Conservation (phyloP, 1,140 invertebrate genomes). For the Wiebesia pumilae region DNA sequence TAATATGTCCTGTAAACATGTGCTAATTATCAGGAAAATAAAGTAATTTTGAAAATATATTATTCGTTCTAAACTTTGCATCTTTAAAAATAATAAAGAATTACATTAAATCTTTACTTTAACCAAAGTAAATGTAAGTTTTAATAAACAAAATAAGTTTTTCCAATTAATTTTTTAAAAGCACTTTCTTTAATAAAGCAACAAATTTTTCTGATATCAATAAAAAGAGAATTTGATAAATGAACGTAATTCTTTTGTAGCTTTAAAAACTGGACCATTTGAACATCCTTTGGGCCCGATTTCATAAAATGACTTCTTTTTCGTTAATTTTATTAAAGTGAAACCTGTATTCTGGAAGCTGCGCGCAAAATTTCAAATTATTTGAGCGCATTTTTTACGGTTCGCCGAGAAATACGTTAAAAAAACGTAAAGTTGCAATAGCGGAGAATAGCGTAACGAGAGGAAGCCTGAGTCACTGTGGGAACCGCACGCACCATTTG, state of each 20-base stretch:
- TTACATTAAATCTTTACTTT: too few species aligned
- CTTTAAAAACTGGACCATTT: neutral
- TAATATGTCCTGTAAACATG: too few species aligned
- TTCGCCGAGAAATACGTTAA: neutral
- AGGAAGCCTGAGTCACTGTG: constrained; percentile 14
- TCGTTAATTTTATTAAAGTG: neutral
- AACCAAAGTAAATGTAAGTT: too few species aligned
- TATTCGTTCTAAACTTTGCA: too few species aligned
- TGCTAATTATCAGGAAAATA: too few species aligned
- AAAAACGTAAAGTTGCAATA: neutral
- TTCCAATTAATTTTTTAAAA: neutral
- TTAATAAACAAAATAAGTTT: too few species aligned
- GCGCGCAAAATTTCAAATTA: neutral
- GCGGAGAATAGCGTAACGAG: neutral
- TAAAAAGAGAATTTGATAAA: neutral
- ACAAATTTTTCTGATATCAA: neutral
- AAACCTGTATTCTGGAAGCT: neutral
- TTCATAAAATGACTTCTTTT: too few species aligned
- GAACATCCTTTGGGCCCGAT: neutral
- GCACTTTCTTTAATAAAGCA: neutral
- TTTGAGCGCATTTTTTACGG: neutral
- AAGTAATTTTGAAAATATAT: too few species aligned
- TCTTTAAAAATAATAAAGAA: too few species aligned
- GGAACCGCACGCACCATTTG: constrained; percentile 8
- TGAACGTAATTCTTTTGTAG: neutral